phyloP scores from a whole-genome alignment of 2,113 vertebrate genomes.

The Hemiprocne comata region DNA sequence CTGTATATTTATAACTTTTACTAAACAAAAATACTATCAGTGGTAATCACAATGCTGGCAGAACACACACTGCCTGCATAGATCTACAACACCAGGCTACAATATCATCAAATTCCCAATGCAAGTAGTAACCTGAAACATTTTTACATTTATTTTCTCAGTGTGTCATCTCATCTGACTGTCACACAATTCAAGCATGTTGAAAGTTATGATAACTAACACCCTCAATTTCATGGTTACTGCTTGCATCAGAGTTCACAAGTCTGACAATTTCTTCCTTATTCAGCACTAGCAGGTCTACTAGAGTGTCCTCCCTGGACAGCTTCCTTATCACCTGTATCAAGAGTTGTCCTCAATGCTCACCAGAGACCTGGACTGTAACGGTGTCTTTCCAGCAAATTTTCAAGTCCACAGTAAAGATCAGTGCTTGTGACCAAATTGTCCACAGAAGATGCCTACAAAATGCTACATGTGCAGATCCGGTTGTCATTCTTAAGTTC shows the following conservation, averaged over 20 bases:
- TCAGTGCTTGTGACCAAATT: not conserved
- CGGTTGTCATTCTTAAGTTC: not conserved
- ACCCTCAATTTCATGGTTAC: not conserved
- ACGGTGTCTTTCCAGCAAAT: not conserved
- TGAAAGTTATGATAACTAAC: not conserved
- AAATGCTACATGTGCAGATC: not conserved
- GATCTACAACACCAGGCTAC: not conserved
- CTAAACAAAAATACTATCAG: not conserved
- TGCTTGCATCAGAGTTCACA: not conserved
- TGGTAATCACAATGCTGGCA: not conserved
- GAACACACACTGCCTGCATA: not conserved
- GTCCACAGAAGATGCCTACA: not conserved
- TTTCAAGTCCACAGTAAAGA: not conserved
- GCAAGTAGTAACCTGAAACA: not conserved
- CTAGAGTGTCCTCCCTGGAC: not conserved
- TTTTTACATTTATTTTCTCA: not conserved
- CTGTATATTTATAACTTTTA: not conserved
- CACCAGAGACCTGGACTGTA: not conserved
- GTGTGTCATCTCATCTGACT: not conserved
- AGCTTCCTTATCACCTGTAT: not conserved
- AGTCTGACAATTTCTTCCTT: not conserved
- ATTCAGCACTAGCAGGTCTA: not conserved
- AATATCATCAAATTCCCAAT: not conserved
- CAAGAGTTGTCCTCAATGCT: not conserved
- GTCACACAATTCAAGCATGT: not conserved